A percentile compares a stretch with the other conserved stretches of the same genome.
Evolutionary conservation across 2,888 invertebrate genomes (phyloP).

Genomic region (Caenorhabditis zanzibari): DNA sequence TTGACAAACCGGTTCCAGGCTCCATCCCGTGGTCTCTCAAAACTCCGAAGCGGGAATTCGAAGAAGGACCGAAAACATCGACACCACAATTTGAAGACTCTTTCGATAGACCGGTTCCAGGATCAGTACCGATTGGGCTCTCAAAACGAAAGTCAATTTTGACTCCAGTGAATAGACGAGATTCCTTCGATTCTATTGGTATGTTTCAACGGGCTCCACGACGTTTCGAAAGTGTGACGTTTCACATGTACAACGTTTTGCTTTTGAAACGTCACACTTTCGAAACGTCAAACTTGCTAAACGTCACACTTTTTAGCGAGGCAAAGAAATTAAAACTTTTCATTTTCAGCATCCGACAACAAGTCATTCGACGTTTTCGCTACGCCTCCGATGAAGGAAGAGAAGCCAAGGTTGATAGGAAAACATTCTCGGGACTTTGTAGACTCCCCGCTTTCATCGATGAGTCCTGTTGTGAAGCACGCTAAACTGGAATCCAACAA

Average conservation of each 20-base stretch:
- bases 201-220: too few relatives aligned
- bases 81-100: conserved; percentile 47
- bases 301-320: too few relatives aligned
- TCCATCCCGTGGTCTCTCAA: conserved; percentile 9
- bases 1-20: conserved; percentile 51
- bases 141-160: conserved; percentile 24
- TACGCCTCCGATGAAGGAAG: conserved; percentile 43
- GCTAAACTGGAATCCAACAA: conserved; percentile 26
- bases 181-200: conserved; percentile 35
- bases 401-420: conserved; percentile 6
- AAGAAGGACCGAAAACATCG: not conserved
- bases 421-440: conserved; percentile 48
- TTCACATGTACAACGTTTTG: too few relatives aligned
- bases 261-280: too few relatives aligned
- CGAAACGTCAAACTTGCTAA: too few relatives aligned
- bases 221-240: too few relatives aligned
- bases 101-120: conserved; percentile 60
- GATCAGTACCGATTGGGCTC: conserved; percentile 34
- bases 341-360: conserved; percentile 38
- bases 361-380: conserved; percentile 55
- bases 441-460: conserved; percentile 27
- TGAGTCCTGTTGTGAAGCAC: conserved; percentile 47
- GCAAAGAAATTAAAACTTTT: too few relatives aligned
- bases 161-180: conserved; percentile 7
- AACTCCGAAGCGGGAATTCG: conserved; percentile 25